Evolutionary conservation across 2,797 vertebrate species (phyloP).

Genomic region (Tokudaia muenninki): DNA sequence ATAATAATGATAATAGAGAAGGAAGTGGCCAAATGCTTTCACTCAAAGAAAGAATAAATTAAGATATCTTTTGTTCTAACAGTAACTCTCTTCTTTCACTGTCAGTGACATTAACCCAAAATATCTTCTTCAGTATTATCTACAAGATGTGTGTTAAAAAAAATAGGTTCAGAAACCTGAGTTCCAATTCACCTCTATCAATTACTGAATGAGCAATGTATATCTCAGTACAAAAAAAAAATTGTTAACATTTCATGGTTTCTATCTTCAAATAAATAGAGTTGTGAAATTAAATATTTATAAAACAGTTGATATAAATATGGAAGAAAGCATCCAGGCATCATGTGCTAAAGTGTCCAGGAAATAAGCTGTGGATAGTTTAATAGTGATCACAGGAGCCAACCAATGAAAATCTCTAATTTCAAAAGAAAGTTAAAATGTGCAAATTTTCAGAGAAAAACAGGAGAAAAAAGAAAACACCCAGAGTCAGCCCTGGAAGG

Average conservation of each 20-base stretch:
- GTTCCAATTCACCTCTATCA: neutral
- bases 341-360: too few relatives aligned
- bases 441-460: neutral
- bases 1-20: too few relatives aligned
- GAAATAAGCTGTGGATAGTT: neutral
- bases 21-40: neutral
- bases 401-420: neutral
- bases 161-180: neutral
- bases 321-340: neutral
- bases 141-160: neutral
- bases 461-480: neutral
- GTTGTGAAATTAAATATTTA: conserved; percentile 49
- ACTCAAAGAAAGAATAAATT: neutral
- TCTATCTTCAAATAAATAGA: conserved; percentile 19
- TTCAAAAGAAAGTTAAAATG: neutral
- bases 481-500: neutral
- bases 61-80: neutral
- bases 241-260: conserved; percentile 48
- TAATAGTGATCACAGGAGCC: neutral
- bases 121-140: neutral
- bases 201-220: conserved; percentile 12
- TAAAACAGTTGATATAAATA: neutral
- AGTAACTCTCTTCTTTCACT: neutral
- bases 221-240: conserved; percentile 57
- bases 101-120: neutral